Percentiles rank a stretch among this genome's conserved stretches.
These are phyloP conservation scores for Coenobita brevimanus DNA, from an alignment of 1,140 invertebrate species.

Conservation along the genomic window DNA sequence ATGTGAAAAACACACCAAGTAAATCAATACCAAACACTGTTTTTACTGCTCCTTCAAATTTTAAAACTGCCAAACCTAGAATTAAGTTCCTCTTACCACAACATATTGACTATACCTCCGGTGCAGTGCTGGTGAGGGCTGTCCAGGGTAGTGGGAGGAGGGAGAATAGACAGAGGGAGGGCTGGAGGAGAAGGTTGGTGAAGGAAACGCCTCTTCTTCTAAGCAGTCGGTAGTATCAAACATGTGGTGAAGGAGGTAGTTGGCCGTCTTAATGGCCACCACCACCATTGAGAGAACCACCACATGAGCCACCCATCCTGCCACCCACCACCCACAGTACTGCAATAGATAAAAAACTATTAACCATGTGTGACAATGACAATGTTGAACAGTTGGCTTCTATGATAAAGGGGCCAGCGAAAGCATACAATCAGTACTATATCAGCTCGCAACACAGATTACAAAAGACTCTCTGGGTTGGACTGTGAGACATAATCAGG, in stretches of 20 bases:
- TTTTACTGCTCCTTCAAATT: no score
- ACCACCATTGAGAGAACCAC: conserved; percentile 87
- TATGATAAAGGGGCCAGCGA: no score
- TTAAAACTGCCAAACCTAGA: no score
- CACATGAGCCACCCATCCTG: conserved; percentile 92
- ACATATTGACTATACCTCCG: conserved; percentile 18
- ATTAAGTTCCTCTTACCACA: no score
- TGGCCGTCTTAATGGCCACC: conserved; percentile 88
- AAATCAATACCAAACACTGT: neutral
- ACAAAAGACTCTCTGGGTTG: no score
- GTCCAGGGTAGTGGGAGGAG: conserved; percentile 27
- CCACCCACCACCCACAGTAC: conserved; percentile 89
- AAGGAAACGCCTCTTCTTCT: conserved; percentile 75
- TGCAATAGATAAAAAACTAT: conserved; percentile 75
- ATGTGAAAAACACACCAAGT: no score
- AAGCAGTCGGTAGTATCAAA: conserved; percentile 96
- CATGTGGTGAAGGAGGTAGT: conserved; percentile 93
- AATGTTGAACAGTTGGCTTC: neutral
- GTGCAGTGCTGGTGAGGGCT: conserved; percentile 31
- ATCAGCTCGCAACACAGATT: no score
- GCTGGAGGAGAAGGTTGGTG: neutral
- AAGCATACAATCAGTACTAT: no score
- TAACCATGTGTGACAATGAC: neutral
- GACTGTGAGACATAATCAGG: no score
- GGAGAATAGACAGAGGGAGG: conserved; percentile 18